phyloP scores from a whole-genome alignment of 2,113 vertebrate genomes.

The Lathamus discolor region DNA sequence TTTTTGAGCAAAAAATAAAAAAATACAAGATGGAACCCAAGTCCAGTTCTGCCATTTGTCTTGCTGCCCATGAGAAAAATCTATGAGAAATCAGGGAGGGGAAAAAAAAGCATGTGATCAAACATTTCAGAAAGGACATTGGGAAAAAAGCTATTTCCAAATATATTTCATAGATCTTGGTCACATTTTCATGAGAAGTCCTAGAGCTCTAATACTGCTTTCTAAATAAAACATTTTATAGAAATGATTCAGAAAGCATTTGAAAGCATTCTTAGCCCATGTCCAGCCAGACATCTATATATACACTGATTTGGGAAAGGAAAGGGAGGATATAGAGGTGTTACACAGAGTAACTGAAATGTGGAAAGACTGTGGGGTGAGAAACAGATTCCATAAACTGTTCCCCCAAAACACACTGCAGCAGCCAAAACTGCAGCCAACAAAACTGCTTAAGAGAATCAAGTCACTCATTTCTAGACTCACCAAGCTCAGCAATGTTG shows the following conservation, averaged over 20 bases:
- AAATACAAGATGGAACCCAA: neutral
- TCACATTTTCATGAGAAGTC: neutral
- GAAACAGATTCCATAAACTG: neutral
- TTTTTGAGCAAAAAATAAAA: neutral
- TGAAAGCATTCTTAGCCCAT: neutral
- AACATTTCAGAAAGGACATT: neutral
- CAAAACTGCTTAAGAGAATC: neutral
- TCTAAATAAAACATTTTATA: neutral
- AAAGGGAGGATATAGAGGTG: neutral
- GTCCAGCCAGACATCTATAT: neutral
- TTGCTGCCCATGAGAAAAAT: neutral
- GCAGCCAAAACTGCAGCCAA: neutral
- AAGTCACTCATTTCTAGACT: neutral
- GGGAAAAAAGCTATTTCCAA: neutral
- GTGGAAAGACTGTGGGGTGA: neutral
- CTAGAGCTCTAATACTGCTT: neutral
- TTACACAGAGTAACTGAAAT: rapidly evolving
- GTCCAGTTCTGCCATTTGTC: neutral
- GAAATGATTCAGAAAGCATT: neutral
- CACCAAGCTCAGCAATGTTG: neutral
- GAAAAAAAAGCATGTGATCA: neutral
- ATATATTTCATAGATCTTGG: neutral
- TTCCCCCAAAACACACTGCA: neutral
- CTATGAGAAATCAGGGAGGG: neutral
- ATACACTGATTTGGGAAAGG: neutral